Evolutionary conservation across 2,797 vertebrate species (phyloP).

Genomic region (Bufotes viridis): DNA sequence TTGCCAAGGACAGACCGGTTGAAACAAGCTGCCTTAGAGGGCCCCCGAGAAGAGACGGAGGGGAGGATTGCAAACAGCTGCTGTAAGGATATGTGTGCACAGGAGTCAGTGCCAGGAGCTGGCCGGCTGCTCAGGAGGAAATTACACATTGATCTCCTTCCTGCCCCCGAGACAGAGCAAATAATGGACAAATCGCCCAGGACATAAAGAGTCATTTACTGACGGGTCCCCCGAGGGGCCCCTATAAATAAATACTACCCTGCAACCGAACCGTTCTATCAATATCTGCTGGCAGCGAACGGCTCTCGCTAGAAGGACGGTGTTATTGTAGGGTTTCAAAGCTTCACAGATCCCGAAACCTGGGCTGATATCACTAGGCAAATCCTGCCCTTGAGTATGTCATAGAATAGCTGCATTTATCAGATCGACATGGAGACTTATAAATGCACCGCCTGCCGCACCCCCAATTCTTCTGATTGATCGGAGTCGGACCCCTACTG

Average conservation of each 20-base stretch:
- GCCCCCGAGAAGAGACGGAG: slow-evolving; percentile 28
- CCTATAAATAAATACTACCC: slow-evolving; percentile 3
- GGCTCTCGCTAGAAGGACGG: background rate
- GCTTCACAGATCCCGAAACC: background rate
- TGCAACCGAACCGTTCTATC: background rate
- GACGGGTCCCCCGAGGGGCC: background rate
- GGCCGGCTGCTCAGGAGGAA: slow-evolving; percentile 33
- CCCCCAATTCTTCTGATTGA: too few relatives aligned
- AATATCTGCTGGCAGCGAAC: background rate
- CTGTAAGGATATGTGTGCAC: slow-evolving; percentile 22
- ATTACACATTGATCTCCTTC: slow-evolving; percentile 34
- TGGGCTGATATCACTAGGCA: background rate
- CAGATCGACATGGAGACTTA: too few relatives aligned
- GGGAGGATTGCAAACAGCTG: slow-evolving; percentile 48
- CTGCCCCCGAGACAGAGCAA: slow-evolving; percentile 17
- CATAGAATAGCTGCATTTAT: background rate
- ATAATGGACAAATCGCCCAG: slow-evolving; percentile 6
- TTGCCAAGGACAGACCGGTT: slow-evolving; percentile 52
- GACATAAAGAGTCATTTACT: background rate
- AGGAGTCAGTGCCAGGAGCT: slow-evolving; percentile 41
- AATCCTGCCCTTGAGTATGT: background rate
- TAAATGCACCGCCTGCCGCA: too few relatives aligned
- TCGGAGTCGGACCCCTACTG: too few relatives aligned
- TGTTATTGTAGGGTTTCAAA: background rate
- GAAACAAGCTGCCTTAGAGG: slow-evolving; percentile 10